Percentiles rank a stretch among this genome's conserved stretches.
phyloP scores from a whole-genome alignment of 2,888 invertebrate species.

The Limnephilus auricula region DNA sequence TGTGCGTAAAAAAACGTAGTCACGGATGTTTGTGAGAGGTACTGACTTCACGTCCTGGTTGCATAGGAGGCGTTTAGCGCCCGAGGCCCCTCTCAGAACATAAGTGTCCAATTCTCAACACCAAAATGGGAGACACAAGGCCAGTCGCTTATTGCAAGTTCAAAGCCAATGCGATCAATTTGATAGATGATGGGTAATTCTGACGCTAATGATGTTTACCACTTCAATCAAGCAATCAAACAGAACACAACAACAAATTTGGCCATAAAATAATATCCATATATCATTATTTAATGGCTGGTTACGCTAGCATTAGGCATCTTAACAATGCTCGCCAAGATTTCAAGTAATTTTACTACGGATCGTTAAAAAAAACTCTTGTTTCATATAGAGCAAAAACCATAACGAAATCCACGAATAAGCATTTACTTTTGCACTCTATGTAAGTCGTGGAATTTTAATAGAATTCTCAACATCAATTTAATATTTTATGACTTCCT shows the following conservation, averaged over 20 bases:
- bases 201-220: neutral
- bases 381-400: neutral
- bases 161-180: conserved; percentile 52
- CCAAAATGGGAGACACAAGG: conserved; percentile 50
- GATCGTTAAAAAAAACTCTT: neutral
- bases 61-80: conserved; percentile 28
- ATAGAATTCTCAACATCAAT: neutral
- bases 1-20: too few relatives aligned
- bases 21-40: too few relatives aligned
- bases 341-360: neutral
- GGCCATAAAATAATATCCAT: neutral
- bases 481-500: neutral
- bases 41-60: too few relatives aligned
- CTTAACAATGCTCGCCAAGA: neutral
- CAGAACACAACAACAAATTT: neutral
- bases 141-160: conserved; percentile 44
- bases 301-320: neutral
- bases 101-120: conserved; percentile 21
- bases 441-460: neutral
- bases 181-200: neutral
- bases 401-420: neutral
- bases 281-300: neutral
- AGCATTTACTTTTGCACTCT: neutral
- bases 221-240: conserved; percentile 5
- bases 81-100: neutral